Conservation (phyloP, 92 coral and sea anemone genomes). For the Montipora capitata region DNA sequence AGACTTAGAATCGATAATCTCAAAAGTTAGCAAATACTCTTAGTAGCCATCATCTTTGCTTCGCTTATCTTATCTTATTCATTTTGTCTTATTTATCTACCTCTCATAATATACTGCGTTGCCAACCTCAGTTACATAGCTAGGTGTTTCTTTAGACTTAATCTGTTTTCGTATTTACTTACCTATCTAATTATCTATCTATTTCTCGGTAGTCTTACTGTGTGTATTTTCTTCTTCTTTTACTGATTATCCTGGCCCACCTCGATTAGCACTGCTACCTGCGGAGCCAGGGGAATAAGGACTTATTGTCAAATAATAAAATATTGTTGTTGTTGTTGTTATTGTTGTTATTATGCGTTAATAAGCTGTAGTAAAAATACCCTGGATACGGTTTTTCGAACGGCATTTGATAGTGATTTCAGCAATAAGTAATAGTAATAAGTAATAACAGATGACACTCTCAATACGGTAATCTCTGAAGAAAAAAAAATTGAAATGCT, state of each 20-base stretch:
- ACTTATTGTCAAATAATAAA: not conserved
- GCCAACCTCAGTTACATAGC: not conserved
- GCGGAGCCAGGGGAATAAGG: constrained; percentile 12
- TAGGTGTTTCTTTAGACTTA: not conserved
- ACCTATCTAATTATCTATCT: not conserved
- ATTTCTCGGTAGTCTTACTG: not conserved
- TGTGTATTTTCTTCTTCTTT: constrained; percentile 8
- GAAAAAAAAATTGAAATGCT: too few species aligned
- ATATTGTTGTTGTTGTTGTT: too few species aligned
- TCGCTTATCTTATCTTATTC: too few species aligned
- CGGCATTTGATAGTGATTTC: not conserved
- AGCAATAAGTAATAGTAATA: not conserved
- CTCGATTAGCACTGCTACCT: constrained; percentile 16
- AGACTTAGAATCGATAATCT: too few species aligned
- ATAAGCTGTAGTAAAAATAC: not conserved
- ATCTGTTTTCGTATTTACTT: constrained; percentile 17
- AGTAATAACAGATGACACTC: not conserved
- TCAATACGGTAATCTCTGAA: too few species aligned
- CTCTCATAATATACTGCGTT: not conserved
- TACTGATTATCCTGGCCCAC: constrained; percentile 18
- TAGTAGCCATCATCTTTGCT: too few species aligned
- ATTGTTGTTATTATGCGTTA: not conserved
- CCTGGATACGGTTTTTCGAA: not conserved
- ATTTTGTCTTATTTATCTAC: not conserved
- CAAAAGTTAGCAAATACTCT: too few species aligned